Conservation (phyloP, 2,797 vertebrate genomes). For the Hydrocynus forskahlii region DNA sequence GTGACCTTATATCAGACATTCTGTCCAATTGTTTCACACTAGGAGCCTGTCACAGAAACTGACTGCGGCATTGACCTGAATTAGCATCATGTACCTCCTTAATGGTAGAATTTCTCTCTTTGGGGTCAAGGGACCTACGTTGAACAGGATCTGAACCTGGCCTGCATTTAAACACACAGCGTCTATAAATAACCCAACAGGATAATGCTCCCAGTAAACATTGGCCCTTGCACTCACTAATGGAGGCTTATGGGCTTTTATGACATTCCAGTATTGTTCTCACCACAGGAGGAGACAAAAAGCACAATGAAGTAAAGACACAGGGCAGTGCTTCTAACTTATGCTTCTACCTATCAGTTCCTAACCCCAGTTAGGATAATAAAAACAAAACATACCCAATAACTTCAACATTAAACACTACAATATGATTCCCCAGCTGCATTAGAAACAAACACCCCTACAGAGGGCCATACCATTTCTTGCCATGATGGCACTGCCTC, state of each 20-base stretch:
- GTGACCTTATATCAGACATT: neutral
- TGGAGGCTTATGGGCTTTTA: neutral
- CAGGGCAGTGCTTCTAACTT: neutral
- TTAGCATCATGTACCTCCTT: neutral
- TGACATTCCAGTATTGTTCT: neutral
- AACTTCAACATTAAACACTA: no score
- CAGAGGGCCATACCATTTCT: no score
- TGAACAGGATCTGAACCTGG: neutral
- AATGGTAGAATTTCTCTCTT: neutral
- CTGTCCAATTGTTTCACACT: neutral
- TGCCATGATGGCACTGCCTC: no score
- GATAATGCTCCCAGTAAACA: conserved; percentile 28
- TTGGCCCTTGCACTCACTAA: neutral
- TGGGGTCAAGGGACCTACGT: neutral
- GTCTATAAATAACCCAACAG: conserved; percentile 13
- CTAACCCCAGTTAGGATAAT: no score
- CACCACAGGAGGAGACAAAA: neutral
- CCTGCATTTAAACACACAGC: neutral
- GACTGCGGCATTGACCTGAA: neutral
- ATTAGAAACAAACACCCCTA: no score
- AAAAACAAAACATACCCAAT: no score
- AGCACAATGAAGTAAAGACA: neutral
- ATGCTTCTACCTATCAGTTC: no score
- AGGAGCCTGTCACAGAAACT: neutral
- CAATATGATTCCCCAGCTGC: no score